Base-by-base conservation (phyloP, 2,888 invertebrate species). In the Drosophila eohydei region DNA sequence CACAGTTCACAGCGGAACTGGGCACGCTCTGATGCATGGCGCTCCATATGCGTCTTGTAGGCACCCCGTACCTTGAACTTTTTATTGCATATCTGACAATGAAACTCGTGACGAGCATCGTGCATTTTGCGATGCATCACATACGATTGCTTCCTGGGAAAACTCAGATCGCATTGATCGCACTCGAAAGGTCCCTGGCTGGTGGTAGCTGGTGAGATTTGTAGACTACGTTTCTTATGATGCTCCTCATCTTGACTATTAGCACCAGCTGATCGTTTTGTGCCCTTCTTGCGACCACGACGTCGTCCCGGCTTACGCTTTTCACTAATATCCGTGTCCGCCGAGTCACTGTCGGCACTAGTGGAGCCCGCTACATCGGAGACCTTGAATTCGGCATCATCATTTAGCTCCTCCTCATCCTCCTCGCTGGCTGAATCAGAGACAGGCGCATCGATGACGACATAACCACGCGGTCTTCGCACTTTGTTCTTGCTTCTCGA, bases 51-150 rank as follows among this genome's bases (percentile, higher is more conserved):
- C 28, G 92, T 88, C 69, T 93, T 92, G 65, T 93, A 91, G 67
- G 93, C 93, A 36, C 92, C 90, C 48, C 91, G 92, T 66, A 93
- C 92, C 66, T 93, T 93, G 71, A 94, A 94, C 57, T 91, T 85
- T 57, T 92, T 92, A 38, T 92, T 91, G 80, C 94, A 94, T 4
- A 93, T 90, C 56, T 91, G 89, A 63, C 94, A 94, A 7, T 85
- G 88, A 70, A 92, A 86, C 56, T 93, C 91, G 41, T 91, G 91
- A 40, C 91, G 89, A 9, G 88, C 92, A 6, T 84, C 90, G 73
- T 94, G 94, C 11, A 92, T 92, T 63, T 94, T 93, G 58, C 93
- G 92, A 74, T 94, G 94, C 72, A 94, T 91, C 48, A 93, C 93
- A 30, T 94, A 90, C 50, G 93, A 93, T 54, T 93, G 93, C 50